A percentile compares a stretch with the other conserved stretches of the same genome.
These are phyloP conservation scores for Odontocolon sp. DNA, from an alignment of 2,888 invertebrate genomes.

Conservation along the genomic window DNA sequence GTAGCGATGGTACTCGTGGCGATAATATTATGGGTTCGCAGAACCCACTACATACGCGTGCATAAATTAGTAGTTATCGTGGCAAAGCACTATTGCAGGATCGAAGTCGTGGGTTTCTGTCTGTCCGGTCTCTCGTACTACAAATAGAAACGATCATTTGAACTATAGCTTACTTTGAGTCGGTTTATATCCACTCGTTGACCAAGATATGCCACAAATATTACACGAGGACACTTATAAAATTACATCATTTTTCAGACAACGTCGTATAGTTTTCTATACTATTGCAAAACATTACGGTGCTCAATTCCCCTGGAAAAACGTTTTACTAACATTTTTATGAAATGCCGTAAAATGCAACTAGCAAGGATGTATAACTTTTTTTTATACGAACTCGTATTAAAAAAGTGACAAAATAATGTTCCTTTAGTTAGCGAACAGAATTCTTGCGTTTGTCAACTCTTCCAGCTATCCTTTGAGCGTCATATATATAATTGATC, in stretches of 20 bases:
- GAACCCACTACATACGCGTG: conserved; percentile 39
- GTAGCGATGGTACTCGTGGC: conserved; percentile 1
- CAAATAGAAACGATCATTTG: not conserved
- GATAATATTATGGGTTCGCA: conserved; percentile 27
- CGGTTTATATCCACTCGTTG: not conserved
- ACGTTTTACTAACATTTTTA: not conserved
- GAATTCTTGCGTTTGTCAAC: not conserved
- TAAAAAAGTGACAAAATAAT: not conserved
- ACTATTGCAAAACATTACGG: not conserved
- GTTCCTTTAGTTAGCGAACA: not conserved
- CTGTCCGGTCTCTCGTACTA: not conserved
- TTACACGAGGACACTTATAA: not conserved
- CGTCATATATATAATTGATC: not conserved
- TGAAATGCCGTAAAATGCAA: not conserved
- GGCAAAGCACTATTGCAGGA: conserved; percentile 53
- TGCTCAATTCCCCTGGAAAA: not conserved
- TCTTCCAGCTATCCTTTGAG: not conserved
- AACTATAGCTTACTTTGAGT: not conserved
- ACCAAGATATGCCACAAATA: not conserved
- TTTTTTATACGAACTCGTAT: not conserved
- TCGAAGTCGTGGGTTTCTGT: conserved; percentile 51
- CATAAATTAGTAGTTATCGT: conserved; percentile 68
- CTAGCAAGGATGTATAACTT: not conserved
- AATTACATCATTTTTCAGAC: not conserved
- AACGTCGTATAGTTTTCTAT: not conserved